Conservation (phyloP, 2,888 invertebrate genomes). For the Drosophila pseudotalamancana region DNA sequence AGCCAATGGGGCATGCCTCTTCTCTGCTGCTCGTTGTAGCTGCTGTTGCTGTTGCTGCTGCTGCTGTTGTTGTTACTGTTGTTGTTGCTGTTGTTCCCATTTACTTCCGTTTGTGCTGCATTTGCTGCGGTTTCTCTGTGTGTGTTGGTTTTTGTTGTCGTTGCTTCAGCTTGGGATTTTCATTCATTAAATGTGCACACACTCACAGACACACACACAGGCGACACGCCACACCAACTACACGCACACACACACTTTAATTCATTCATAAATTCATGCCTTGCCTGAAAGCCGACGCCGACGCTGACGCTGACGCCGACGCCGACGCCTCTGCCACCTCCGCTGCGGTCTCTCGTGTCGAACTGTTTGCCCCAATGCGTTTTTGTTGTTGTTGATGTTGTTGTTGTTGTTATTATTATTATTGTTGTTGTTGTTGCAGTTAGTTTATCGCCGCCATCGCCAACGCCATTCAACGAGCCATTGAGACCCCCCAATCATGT, state of each 20-base stretch:
- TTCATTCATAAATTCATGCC: slow-evolving; percentile 77
- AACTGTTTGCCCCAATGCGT: slow-evolving; percentile 54
- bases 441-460: slow-evolving; percentile 69
- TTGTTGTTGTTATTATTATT: too few relatives aligned
- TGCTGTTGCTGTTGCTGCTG: too few relatives aligned
- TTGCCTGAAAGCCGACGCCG: slow-evolving; percentile 30
- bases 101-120: slow-evolving; percentile 75
- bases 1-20: slow-evolving; percentile 43
- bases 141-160: slow-evolving; percentile 52
- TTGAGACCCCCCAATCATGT: slow-evolving; percentile 46
- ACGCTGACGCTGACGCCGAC: slow-evolving; percentile 17
- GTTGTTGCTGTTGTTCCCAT: slow-evolving; percentile 46
- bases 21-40: background rate
- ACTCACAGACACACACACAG: slow-evolving; percentile 33
- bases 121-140: slow-evolving; percentile 40
- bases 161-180: slow-evolving; percentile 68
- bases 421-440: slow-evolving; percentile 36
- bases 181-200: slow-evolving; percentile 72
- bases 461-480: slow-evolving; percentile 45
- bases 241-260: slow-evolving; percentile 46
- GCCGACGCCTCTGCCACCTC: slow-evolving; percentile 17
- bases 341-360: slow-evolving; percentile 52
- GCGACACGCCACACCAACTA: slow-evolving; percentile 43
- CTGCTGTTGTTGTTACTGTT: slow-evolving; percentile 6
- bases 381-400: slow-evolving; percentile 29